Evolutionary conservation across 1,140 invertebrate genomes (phyloP), one percentile per base, ranked within the genome.

Genomic region (Drosophila virilis): DNA sequence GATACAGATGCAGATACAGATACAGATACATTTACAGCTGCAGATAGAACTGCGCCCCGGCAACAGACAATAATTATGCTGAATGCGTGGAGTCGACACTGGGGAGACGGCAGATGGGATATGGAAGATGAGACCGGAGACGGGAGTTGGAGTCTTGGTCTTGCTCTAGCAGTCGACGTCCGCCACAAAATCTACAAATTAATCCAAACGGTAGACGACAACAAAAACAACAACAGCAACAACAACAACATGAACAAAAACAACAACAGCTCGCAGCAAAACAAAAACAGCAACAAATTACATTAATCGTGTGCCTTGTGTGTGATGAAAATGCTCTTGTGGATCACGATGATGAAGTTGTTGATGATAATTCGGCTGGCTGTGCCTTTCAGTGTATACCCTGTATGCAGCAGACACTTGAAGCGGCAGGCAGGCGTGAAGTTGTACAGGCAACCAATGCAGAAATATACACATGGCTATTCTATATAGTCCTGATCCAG

Each of bases 201-300:
- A 86, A 86, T 86, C 83, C 83, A 77, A 86, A 78, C 75, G 78
- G 80, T 81, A 78, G 80, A 83, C 77, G 78, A 60, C 73, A 78
- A 78, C 75, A 70, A 70, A 52, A 73, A 50, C 38, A 70, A 51
- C 57, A 15, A 9, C 50, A 52, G 42, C 57, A 15, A 9, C 50
- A 52, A 10, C 50, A 17, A 17, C 17, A 1, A 10, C 50, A 52
- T 22, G 22, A 28, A 28, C 22, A 28, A 28, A 28, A 28, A 28
- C 22, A 28, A 51, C 6, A 71, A 75, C 6, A 71, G 60, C 28
- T 62, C 13, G 58, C 55, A 40, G 58, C 52, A 17, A 59, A 80
- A 61, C 52, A 78, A 72, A 46, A 77, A 61, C 54, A 81, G 52
- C 69, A 80, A 70, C 59, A 84, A 84, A 85, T 82, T 78, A 78